Evolutionary conservation across 2,888 invertebrate species (phyloP), one percentile per base, ranked within the genome.

Genomic region (Trichopria drosophilae): DNA sequence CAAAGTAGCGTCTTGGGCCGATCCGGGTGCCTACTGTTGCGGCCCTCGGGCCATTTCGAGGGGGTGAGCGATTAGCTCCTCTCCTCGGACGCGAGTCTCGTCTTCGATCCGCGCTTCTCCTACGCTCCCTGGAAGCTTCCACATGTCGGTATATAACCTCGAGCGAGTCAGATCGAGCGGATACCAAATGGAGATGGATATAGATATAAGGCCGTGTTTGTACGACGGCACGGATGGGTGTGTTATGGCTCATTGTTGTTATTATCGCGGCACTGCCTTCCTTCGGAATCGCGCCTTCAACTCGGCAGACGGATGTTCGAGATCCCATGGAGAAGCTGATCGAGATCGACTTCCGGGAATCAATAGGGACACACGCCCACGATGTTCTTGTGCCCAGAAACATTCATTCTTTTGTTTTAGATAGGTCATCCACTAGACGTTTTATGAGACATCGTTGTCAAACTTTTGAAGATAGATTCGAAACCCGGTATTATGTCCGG

Each of bases 11-110:
- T 71, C 66, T 66, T 61, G 64, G 63, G 58, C 66, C 63, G 65
- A 61, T 59, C 61, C 65, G 66, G 64, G 60, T 68, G 68, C 71
- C 72, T 71, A 72, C 72, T 71, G 72, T 72, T 70, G 65, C 63
- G 62, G 55, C 65, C 62, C 61, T 51, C 56, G 57, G 60, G 53
- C 51, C 39, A 42, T 24, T 13, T 15, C 40, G 63, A 61, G 63
- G 63, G 66, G 63, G 65, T 66, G 62, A 58, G 60, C 64, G 63
- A 66, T 69, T 66, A 65, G 62, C 23, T 40, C 40, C 26, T 19
- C 24, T 9, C 28, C 24, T 24, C 39, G 24, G 12, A 5, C 20
- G 13, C 4, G 10, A 6, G 15, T 19, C 15, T 9, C 10, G 4
- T 15, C 18, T 16, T n/a, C 35, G n/a, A 24, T n/a, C 26, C 10